Evolutionary conservation across 2,113 vertebrate species (phyloP).

Genomic region (Dissostichus mawsoni): DNA sequence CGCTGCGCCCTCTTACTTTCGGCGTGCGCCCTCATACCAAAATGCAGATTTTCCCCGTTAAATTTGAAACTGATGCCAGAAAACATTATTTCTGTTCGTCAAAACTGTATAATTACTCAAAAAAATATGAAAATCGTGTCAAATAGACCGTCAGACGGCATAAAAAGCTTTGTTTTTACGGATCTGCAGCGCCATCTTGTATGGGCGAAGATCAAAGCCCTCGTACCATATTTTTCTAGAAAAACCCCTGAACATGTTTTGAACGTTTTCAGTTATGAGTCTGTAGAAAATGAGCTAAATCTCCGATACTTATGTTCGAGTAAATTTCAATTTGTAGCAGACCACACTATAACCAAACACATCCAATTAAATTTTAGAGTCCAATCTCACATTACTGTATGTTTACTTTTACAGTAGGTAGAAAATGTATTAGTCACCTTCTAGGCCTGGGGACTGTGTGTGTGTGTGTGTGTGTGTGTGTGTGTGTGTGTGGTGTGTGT

Average conservation of each 20-base stretch:
- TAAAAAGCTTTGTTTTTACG: no score
- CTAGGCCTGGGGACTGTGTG: conserved; percentile 28
- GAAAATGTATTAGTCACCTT: conserved; percentile 34
- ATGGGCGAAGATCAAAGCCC: no score
- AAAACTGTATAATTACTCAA: no score
- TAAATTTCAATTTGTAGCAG: not conserved
- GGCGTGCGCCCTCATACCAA: no score
- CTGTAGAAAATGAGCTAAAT: not conserved
- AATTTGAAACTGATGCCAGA: no score
- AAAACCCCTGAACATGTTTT: not conserved
- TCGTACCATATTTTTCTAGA: not conserved
- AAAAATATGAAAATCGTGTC: no score
- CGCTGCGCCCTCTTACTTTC: no score
- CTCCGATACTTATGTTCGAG: not conserved
- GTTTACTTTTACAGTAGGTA: conserved; percentile 32
- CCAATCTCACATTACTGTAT: not conserved
- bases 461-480: conserved; percentile 4
- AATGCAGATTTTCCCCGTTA: no score
- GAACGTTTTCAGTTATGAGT: not conserved
- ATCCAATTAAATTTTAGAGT: conserved; percentile 12
- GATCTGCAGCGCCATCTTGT: no score
- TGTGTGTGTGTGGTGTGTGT: conserved; percentile 8
- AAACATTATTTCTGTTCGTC: no score
- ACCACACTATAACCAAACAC: conserved; percentile 3
- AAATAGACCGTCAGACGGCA: no score